Conservation (phyloP, 2,113 vertebrate species). For the Steatornis caripensis region DNA sequence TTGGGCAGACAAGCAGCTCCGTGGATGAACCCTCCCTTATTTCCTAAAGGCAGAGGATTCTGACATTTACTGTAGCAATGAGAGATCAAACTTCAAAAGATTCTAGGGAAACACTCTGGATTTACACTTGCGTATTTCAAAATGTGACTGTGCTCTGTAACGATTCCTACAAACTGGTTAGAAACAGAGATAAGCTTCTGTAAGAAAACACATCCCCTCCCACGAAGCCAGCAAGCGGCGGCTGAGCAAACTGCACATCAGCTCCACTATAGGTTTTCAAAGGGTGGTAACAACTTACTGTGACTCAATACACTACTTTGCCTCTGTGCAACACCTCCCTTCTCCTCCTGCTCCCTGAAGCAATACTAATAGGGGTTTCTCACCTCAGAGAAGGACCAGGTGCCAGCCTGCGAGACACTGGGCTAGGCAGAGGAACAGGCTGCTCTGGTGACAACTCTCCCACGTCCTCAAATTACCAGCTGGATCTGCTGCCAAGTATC, state of each 20-base stretch:
- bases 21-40: not conserved
- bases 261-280: not conserved
- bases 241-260: not conserved
- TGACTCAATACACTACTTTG: not conserved
- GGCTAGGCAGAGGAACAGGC: conserved; percentile 33
- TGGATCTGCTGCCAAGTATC: not conserved
- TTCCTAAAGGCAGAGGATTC: not conserved
- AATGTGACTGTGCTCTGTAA: not conserved
- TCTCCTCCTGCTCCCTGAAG: not conserved
- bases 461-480: conserved; percentile 15
- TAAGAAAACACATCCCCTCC: not conserved
- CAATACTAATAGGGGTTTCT: not conserved
- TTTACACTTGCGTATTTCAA: not conserved
- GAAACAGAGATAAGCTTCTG: not conserved
- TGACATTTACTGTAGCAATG: not conserved
- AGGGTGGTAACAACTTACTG: not conserved
- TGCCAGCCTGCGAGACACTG: not conserved
- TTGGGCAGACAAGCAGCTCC: not conserved
- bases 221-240: not conserved
- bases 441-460: conserved; percentile 30
- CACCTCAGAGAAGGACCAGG: conserved; percentile 2
- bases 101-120: not conserved
- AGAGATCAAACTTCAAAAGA: not conserved
- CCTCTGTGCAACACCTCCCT: not conserved
- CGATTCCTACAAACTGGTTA: not conserved